A percentile compares a stretch with the other conserved stretches of the same genome.
Conservation (phyloP, 2,113 vertebrate genomes). For the Isichthys henryi region DNA sequence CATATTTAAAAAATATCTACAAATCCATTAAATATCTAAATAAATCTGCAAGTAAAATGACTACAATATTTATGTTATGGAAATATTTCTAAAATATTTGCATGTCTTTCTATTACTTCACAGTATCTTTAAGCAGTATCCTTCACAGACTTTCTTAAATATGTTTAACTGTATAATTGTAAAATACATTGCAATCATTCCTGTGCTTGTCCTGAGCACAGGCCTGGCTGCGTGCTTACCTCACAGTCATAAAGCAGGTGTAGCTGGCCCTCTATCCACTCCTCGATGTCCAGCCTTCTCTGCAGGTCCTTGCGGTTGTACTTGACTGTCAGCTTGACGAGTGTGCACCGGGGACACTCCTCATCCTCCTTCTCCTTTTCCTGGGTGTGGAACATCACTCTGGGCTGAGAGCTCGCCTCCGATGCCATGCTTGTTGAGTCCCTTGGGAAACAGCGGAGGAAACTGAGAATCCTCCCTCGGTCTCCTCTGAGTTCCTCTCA, state of each 20-base stretch:
- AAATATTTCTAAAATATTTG: no score
- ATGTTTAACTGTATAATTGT: not conserved
- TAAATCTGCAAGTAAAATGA: no score
- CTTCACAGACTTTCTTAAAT: no score
- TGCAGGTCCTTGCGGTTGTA: constrained; percentile 91
- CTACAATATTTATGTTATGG: no score
- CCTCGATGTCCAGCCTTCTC: constrained; percentile 85
- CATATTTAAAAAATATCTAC: not conserved
- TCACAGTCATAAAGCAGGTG: constrained; percentile 84
- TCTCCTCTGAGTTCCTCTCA: constrained; percentile 13
- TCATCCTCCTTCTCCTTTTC: constrained; percentile 59
- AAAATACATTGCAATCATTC: not conserved
- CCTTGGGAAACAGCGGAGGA: constrained; percentile 39
- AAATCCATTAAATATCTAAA: no score
- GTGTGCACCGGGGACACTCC: constrained; percentile 66
- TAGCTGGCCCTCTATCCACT: constrained; percentile 83
- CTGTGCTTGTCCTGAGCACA: not conserved
- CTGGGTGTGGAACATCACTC: constrained; percentile 73
- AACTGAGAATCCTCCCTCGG: constrained; percentile 14
- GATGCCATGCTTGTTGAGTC: constrained; percentile 69
- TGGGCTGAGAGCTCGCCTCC: constrained; percentile 64
- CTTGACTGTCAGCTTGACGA: constrained; percentile 87
- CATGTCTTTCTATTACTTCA: no score
- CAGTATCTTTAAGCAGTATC: no score
- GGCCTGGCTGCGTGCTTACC: constrained; percentile 48